Percentiles rank a stretch among this genome's conserved stretches.
These are phyloP conservation scores for Rhinatrema bivittatum DNA, from an alignment of 2,797 vertebrate genomes.

Conservation along the genomic window DNA sequence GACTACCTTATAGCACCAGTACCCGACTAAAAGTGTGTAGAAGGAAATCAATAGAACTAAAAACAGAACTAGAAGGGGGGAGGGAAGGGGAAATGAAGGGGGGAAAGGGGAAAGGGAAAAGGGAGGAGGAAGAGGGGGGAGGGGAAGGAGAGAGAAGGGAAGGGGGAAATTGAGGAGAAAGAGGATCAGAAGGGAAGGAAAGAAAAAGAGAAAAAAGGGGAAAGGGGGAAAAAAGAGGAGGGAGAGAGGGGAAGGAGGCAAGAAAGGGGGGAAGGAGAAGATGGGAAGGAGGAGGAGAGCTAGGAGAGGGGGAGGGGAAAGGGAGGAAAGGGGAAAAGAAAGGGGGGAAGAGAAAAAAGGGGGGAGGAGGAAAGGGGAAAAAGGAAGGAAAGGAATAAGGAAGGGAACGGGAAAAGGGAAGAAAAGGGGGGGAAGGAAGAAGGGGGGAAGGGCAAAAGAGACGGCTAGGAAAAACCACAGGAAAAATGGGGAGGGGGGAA, in stretches of 20 bases:
- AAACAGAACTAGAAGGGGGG: neutral
- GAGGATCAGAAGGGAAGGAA: neutral
- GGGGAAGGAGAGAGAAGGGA: too few relatives aligned
- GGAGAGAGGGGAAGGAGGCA: neutral
- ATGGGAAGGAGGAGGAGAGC: neutral
- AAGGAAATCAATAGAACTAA: neutral
- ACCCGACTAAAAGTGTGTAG: neutral
- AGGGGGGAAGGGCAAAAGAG: too few relatives aligned
- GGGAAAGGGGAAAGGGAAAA: neutral
- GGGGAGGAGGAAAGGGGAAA: too few relatives aligned
- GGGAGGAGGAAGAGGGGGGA: too few relatives aligned
- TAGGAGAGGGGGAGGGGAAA: neutral
- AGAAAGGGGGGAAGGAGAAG: neutral
- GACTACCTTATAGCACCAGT: neutral
- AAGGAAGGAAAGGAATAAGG: too few relatives aligned
- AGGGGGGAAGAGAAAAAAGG: neutral
- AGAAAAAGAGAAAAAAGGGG: neutral
- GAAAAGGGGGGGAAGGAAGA: too few relatives aligned
- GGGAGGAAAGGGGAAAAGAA: neutral
- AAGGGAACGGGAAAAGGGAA: too few relatives aligned
- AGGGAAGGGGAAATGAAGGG: neutral
- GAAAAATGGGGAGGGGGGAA: too few relatives aligned
- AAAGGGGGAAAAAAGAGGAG: neutral
- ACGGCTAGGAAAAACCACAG: too few relatives aligned
- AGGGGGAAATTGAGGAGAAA: too few relatives aligned